Evolutionary conservation across 2,888 invertebrate species (phyloP).

Genomic region (Leptopilina drosophilae): DNA sequence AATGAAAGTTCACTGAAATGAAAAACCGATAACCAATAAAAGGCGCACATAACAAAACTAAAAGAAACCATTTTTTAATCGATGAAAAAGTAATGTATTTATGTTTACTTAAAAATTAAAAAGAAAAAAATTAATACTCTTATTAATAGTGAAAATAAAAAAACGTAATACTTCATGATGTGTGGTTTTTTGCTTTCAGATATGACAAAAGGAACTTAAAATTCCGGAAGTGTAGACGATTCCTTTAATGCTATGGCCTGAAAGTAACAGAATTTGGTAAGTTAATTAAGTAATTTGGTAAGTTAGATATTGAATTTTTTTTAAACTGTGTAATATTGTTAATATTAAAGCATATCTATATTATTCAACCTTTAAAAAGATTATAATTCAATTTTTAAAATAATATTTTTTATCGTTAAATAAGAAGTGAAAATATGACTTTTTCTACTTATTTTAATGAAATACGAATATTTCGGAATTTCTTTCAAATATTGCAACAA

Average conservation of each 20-base stretch:
- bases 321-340: no score
- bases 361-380: neutral
- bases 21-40: constrained; percentile 38
- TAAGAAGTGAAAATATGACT: no score
- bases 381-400: neutral
- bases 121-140: neutral
- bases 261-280: neutral
- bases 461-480: no score
- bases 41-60: neutral
- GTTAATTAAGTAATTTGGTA: no score
- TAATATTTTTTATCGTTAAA: neutral
- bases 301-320: no score
- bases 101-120: neutral
- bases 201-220: neutral
- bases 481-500: no score
- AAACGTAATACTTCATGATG: neutral
- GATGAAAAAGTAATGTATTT: constrained; percentile 1
- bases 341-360: no score
- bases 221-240: neutral
- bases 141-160: neutral
- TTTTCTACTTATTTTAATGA: no score
- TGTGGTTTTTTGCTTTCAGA: no score
- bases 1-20: constrained; percentile 33
- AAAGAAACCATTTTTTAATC: constrained; percentile 17
- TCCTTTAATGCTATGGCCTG: neutral